Evolutionary conservation across 2,113 vertebrate genomes (phyloP), one percentile per base, ranked within the genome.

Genomic region (Mobula birostris): DNA sequence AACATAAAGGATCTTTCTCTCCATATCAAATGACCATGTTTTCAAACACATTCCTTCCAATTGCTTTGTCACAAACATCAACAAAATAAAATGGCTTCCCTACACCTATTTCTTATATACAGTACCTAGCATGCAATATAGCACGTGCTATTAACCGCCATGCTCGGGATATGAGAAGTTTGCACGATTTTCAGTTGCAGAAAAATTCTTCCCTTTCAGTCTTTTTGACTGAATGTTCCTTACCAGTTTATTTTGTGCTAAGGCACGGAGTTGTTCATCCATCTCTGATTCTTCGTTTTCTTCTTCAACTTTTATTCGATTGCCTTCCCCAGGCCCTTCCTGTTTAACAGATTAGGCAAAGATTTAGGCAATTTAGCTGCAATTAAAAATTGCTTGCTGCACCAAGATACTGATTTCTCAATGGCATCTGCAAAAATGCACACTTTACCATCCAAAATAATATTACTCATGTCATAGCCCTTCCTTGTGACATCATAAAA

Each of bases 211-310:
- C 11, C 40, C 11, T 92, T 14, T 32, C 36, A 32, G 72, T 66
- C 48, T 40, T 48, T 21, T 32, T 74, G 5, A 21, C 87, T 70
- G 66, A 11, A 70, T 76, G 40, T 7, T 95, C 96, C 97, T 95
- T 94, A 98, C 98, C 97, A 96, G 97, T 97, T 97, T 97, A 95
- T 94, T 97, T 90, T 97, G 96, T 94, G 95, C 95, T 91, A 96
- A 61, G 76, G 96, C 94, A 95, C 97, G 98, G 70, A 93, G 91
- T 61, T 97, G 97, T 77, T 98, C 98, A 94, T 98, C 98, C 95
- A 97, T 94, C 87, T 98, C 97, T 82, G 97, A 98, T 80, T 98
- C 98, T 91, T 97, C 97, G 94, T 96, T 96, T 21, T 98, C 98
- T 94, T 97, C 97, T 94, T 97, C 97, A 88, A 95, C 83, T 87